These are phyloP conservation scores for Chaetophractus vellerosus DNA, from an alignment of 2,797 vertebrate genomes.

Conservation along the genomic window DNA sequence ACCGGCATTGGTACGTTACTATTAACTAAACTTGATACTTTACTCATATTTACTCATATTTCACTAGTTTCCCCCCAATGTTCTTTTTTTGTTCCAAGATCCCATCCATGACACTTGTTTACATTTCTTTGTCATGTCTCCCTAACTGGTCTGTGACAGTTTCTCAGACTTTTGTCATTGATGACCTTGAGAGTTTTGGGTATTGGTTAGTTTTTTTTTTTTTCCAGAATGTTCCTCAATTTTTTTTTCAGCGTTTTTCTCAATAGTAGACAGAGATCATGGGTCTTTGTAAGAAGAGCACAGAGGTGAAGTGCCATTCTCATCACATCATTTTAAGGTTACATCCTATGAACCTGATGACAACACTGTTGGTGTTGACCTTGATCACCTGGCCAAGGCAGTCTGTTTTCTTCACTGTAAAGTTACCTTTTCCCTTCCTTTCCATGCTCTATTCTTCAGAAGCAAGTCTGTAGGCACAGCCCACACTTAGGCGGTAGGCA, in stretches of 20 bases:
- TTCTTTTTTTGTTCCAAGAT: background rate
- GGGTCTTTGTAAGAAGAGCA: background rate
- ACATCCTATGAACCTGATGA: background rate
- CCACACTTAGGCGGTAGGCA: background rate
- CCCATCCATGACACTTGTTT: background rate
- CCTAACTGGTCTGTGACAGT: background rate
- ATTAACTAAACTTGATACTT: conserved; percentile 35
- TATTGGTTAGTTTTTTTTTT: background rate
- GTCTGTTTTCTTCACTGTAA: background rate
- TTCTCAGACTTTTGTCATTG: conserved; percentile 28
- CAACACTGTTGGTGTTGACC: background rate
- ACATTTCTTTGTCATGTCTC: background rate
- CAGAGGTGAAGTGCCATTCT: background rate
- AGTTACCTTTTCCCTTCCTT: background rate
- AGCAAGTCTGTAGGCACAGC: background rate
- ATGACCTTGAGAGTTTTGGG: background rate
- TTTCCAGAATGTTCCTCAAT: background rate
- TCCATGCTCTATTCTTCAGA: background rate
- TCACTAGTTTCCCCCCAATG: background rate
- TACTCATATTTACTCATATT: conserved; percentile 8
- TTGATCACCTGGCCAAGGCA: background rate
- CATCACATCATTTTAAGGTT: background rate
- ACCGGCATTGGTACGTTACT: background rate
- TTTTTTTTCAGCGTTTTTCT: conserved; percentile 39
- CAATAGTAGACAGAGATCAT: background rate